These are phyloP conservation scores for Archivesica marissinica DNA, from an alignment of 1,140 invertebrate species.

Conservation along the genomic window DNA sequence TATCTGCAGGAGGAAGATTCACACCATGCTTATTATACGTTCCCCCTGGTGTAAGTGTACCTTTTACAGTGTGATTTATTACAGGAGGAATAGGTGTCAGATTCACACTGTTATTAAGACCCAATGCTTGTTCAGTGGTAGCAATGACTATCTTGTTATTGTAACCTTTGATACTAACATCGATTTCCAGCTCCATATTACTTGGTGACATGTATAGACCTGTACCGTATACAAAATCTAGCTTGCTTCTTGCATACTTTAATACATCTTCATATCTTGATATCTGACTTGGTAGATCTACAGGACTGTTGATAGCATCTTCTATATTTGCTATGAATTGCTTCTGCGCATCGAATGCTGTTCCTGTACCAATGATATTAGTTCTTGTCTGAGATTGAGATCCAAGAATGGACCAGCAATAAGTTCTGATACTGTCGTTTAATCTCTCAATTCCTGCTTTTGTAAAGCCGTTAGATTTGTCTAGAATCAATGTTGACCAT, in stretches of 20 bases:
- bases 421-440: constrained; percentile 49
- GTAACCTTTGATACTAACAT: not conserved
- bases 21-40: no score
- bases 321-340: constrained; percentile 5
- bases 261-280: constrained; percentile 8
- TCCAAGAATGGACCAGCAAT: constrained; percentile 26
- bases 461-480: constrained; percentile 14
- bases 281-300: constrained; percentile 15
- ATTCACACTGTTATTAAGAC: no score
- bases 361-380: not conserved
- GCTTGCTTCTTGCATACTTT: no score
- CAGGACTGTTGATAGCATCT: constrained; percentile 7
- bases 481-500: constrained; percentile 4
- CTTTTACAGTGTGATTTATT: no score
- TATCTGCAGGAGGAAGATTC: no score
- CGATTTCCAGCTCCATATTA: constrained; percentile 34
- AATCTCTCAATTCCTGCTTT: constrained; percentile 37
- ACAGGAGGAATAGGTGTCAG: no score
- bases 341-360: constrained; percentile 3
- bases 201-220: constrained; percentile 49
- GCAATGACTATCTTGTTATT: constrained; percentile 35
- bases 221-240: not conserved
- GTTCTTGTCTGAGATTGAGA: constrained; percentile 28
- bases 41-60: no score
- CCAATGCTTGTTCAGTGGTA: no score